These are phyloP conservation scores for Julus scandinavius DNA, from an alignment of 2,888 invertebrate species.

Conservation along the genomic window DNA sequence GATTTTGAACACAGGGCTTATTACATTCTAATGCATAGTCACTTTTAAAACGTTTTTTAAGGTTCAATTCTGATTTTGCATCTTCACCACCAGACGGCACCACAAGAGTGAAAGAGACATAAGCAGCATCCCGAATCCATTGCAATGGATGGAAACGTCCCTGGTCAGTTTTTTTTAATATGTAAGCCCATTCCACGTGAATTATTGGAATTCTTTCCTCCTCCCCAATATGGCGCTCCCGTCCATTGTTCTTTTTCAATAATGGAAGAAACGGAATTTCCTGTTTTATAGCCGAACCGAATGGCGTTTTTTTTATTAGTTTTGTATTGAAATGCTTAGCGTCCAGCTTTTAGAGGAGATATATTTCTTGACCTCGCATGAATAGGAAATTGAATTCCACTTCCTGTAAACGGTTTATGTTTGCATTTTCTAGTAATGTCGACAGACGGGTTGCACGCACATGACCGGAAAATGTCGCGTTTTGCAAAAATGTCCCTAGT, in stretches of 20 bases:
- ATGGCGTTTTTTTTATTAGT: constrained; percentile 24
- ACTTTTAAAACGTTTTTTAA: too few relatives aligned
- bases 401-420: constrained; percentile 27
- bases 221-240: background rate
- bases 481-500: background rate
- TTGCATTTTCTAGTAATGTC: background rate
- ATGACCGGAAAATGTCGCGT: background rate
- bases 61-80: background rate
- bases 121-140: background rate
- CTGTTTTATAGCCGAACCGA: constrained; percentile 9
- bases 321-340: constrained; percentile 33
- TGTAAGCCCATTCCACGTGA: background rate
- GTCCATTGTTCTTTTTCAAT: constrained; percentile 26
- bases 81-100: background rate
- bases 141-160: background rate
- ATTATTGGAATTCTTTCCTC: constrained; percentile 10
- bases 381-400: constrained; percentile 33
- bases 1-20: too few relatives aligned
- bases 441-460: background rate
- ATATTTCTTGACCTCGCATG: constrained; percentile 27
- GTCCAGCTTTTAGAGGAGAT: background rate
- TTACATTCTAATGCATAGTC: too few relatives aligned
- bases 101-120: background rate
- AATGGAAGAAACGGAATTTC: constrained; percentile 27
- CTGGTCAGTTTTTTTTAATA: constrained; percentile 18